A percentile compares a stretch with the other conserved stretches of the same genome.
Conservation (phyloP, 2,113 vertebrate species). For the Cebus imitator region DNA sequence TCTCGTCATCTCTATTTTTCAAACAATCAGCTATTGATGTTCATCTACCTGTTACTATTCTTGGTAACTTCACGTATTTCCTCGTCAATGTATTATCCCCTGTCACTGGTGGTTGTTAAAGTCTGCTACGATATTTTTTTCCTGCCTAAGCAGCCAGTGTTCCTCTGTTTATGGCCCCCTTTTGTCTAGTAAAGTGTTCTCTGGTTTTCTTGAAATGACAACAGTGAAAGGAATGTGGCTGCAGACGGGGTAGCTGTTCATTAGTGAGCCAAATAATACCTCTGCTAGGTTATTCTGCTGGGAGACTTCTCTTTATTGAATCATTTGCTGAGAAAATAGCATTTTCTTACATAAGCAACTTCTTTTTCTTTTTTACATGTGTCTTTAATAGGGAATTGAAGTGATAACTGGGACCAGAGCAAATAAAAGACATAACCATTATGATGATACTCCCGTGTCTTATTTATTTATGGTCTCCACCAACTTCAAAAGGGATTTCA, state of each 20-base stretch:
- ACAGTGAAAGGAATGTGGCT: neutral
- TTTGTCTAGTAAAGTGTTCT: constrained; percentile 18
- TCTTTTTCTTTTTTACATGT: neutral
- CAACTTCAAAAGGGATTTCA: neutral
- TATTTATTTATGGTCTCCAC: neutral
- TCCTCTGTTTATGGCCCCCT: constrained; percentile 42
- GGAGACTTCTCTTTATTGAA: constrained; percentile 10
- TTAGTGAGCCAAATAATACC: neutral
- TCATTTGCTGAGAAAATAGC: constrained; percentile 16
- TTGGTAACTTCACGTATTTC: neutral
- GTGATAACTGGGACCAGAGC: neutral
- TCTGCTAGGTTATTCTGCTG: neutral
- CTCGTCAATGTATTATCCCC: neutral
- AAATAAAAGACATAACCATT: neutral
- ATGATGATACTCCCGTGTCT: neutral
- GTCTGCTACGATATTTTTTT: constrained; percentile 29
- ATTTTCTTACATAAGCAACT: neutral
- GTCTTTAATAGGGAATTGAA: neutral
- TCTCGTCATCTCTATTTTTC: constrained; percentile 7
- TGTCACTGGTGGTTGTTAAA: constrained; percentile 44
- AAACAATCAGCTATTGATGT: neutral
- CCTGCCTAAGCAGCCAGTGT: neutral
- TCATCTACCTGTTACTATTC: neutral
- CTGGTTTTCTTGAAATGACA: constrained; percentile 41
- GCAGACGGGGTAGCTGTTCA: neutral